Conservation (phyloP, 92 coral and sea anemone genomes). For the Pocillopora meandrina region DNA sequence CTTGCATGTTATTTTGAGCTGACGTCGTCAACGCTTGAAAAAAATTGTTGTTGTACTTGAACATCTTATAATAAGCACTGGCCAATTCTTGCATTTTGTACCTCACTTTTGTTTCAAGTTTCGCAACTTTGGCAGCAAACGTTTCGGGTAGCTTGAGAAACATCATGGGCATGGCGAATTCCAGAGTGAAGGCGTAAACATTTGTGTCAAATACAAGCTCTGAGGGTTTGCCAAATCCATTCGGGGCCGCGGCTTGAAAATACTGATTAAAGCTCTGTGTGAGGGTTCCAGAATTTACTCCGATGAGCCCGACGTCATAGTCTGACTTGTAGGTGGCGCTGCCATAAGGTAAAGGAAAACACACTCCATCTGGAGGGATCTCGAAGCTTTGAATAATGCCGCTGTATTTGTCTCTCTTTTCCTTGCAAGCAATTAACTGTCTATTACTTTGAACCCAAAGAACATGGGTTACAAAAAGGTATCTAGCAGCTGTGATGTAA, state of each 20-base stretch:
- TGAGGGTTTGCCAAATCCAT: slow-evolving; percentile 64
- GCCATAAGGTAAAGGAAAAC: slow-evolving; percentile 68
- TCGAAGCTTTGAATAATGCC: no score
- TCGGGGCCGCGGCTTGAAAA: slow-evolving; percentile 30
- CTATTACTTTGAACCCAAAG: slow-evolving; percentile 31
- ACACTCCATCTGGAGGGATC: slow-evolving; percentile 17
- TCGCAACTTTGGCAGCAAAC: slow-evolving; percentile 37
- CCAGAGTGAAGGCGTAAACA: slow-evolving; percentile 77
- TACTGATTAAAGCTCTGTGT: slow-evolving; percentile 53
- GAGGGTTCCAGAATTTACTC: neutral
- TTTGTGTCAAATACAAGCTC: slow-evolving; percentile 63
- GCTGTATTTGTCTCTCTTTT: neutral
- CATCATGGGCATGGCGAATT: slow-evolving; percentile 64
- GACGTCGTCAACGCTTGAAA: neutral
- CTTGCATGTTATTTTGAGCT: neutral
- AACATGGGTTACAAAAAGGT: slow-evolving; percentile 51
- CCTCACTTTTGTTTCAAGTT: slow-evolving; percentile 14
- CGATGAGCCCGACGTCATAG: neutral
- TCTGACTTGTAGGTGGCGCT: slow-evolving; percentile 41
- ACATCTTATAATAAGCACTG: slow-evolving; percentile 22
- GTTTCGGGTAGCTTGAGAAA: slow-evolving; percentile 46
- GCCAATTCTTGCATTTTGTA: slow-evolving; percentile 63
- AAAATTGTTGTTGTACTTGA: slow-evolving; percentile 57
- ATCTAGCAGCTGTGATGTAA: slow-evolving; percentile 55
- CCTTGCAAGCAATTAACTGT: slow-evolving; percentile 14